Base-by-base conservation (phyloP, 1,140 invertebrate species). In the Pachypsylla venusta region DNA sequence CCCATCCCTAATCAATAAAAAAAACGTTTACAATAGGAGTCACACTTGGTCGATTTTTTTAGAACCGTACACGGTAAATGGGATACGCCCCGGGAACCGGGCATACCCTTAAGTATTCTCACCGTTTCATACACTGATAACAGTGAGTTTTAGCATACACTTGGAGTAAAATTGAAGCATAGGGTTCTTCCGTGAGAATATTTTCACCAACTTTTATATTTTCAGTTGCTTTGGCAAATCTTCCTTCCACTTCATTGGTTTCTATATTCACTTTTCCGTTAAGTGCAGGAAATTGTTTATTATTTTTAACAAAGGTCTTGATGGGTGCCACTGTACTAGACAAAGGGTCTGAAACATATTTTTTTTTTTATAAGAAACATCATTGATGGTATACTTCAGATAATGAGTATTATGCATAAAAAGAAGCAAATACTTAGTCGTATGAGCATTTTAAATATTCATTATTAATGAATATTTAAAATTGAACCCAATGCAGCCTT, bases 101-200 rank as follows among this genome's bases (percentile, higher is more conserved):
- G 3, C 7, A 60, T 56, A 27, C 55, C 10, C 13, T 19, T 3
- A 60, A 13, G 22, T n/a, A 5, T 58, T 40, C 25, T 19, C n/a
- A 80, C 76, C 80, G 78, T 39, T 73, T 68, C 65, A 90, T 84
- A 70, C 93, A 97, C 62, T 87, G 74, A 63, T 88, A 83, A 65
- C 86, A 89, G 70, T 88, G 80, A n/a, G 77, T 81, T 62, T 77
- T 74, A 25, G 77, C 72, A 66, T 78, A 81, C 65, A 87, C 81
- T 19, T 76, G 77, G n/a, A 92, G 70, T 1, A 92, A 70, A 2
- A 84, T 81, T 0, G 83, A 76, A 58, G 82, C 81, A 65, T 82
- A 81, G 1, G 91, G 80, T 65, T 79, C 79, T 67, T 94, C 90
- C 2, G 83, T 70, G 0, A 82, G 70, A 25, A 93, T 64, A 53